These are phyloP conservation scores for Akabosia matsudoensis DNA, from an alignment of 1,140 invertebrate species.

Conservation along the genomic window DNA sequence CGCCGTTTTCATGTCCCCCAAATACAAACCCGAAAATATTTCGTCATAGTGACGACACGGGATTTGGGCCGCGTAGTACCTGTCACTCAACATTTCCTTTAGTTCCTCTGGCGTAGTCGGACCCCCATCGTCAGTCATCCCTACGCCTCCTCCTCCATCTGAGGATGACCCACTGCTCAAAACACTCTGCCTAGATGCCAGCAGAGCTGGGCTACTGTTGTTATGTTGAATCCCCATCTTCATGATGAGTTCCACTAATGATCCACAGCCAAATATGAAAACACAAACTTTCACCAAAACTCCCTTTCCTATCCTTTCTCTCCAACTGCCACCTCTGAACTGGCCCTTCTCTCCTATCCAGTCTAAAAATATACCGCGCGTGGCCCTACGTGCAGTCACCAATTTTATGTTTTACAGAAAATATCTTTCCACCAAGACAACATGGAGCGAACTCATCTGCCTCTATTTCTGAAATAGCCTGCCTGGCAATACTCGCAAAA, in stretches of 20 bases:
- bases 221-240: background rate
- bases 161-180: background rate
- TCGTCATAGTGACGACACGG: slow-evolving; percentile 7
- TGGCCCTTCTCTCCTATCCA: too few species aligned
- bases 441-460: too few species aligned
- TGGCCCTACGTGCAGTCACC: too few species aligned
- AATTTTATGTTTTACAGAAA: too few species aligned
- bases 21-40: background rate
- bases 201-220: background rate
- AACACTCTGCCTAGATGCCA: background rate
- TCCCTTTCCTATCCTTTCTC: too few species aligned
- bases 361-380: too few species aligned
- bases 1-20: slow-evolving; percentile 13
- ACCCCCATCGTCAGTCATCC: background rate
- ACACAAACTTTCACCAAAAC: too few species aligned
- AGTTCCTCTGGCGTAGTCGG: slow-evolving; percentile 16
- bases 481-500: too few species aligned
- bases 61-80: background rate
- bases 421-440: too few species aligned
- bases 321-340: too few species aligned
- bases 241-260: background rate
- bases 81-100: background rate
- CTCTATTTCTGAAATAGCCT: too few species aligned
- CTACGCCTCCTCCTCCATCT: background rate
- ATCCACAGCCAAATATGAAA: too few species aligned